Percentiles rank a stretch among this genome's conserved stretches.
Conservation (phyloP, 2,888 invertebrate species). For the Lasioglossum oenotherae region DNA sequence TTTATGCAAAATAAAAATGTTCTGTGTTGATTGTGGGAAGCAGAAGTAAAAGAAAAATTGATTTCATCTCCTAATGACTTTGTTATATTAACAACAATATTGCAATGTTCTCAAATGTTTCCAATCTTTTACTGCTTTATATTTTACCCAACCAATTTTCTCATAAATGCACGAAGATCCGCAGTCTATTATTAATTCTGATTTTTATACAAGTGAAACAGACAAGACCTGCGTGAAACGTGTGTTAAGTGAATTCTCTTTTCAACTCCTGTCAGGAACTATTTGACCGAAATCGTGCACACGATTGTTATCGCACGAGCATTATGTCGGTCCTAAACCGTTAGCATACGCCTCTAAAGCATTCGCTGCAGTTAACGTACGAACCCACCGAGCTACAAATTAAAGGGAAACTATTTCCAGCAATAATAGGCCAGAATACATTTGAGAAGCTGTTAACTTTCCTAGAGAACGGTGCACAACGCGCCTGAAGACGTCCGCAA, state of each 20-base stretch:
- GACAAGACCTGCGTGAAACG: too few relatives aligned
- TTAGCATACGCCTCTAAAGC: background rate
- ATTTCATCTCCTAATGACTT: too few relatives aligned
- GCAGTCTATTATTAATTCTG: too few relatives aligned
- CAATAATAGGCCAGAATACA: background rate
- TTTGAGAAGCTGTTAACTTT: constrained; percentile 7
- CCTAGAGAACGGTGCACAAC: background rate
- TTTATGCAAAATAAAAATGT: too few relatives aligned
- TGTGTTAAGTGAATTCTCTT: background rate
- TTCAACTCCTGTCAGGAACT: background rate
- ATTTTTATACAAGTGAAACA: background rate
- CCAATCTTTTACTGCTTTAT: too few relatives aligned
- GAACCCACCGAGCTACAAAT: background rate
- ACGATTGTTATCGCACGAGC: background rate
- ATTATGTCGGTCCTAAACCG: background rate
- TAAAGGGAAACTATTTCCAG: background rate
- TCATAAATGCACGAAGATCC: too few relatives aligned
- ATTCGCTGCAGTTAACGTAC: background rate
- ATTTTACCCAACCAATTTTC: too few relatives aligned
- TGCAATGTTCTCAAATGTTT: too few relatives aligned
- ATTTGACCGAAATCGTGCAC: background rate
- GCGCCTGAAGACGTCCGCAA: background rate
- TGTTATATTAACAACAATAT: too few relatives aligned
- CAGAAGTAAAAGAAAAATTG: too few relatives aligned
- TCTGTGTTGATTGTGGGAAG: too few relatives aligned